Conservation (phyloP, 2,113 vertebrate species). For the Oplegnathus fasciatus region DNA sequence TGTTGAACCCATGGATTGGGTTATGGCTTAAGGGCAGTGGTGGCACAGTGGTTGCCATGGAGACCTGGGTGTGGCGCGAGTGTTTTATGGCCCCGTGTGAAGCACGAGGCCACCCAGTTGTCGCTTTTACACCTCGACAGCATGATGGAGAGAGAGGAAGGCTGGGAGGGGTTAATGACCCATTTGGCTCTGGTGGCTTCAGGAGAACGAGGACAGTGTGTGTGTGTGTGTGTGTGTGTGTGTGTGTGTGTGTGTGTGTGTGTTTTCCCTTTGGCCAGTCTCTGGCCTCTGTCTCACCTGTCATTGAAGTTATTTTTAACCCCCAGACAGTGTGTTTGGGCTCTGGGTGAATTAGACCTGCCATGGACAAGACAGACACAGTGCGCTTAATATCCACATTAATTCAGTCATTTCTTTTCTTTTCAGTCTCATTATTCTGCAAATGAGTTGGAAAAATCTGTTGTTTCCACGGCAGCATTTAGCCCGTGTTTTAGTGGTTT, state of each 20-base stretch:
- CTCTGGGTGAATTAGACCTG: conserved; percentile 32
- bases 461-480: background rate
- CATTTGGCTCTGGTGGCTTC: conserved; percentile 60
- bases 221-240: conserved; percentile 29
- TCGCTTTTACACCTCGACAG: conserved; percentile 50
- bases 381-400: background rate
- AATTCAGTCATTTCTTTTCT: background rate
- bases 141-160: background rate
- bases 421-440: background rate
- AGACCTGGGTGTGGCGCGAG: conserved; percentile 44
- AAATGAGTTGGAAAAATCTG: background rate
- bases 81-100: conserved; percentile 48
- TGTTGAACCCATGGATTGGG: background rate
- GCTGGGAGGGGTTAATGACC: conserved; percentile 53
- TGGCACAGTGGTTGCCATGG: conserved; percentile 35
- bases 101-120: conserved; percentile 48
- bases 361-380: background rate
- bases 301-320: conserved; percentile 50
- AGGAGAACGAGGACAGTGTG: background rate
- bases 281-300: conserved; percentile 42
- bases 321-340: conserved; percentile 32
- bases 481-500: background rate
- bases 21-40: background rate
- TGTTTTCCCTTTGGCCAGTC: background rate
- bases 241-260: background rate